Base-by-base conservation (phyloP, 2,797 vertebrate genomes). In the Ambastaia sidthimunki region DNA sequence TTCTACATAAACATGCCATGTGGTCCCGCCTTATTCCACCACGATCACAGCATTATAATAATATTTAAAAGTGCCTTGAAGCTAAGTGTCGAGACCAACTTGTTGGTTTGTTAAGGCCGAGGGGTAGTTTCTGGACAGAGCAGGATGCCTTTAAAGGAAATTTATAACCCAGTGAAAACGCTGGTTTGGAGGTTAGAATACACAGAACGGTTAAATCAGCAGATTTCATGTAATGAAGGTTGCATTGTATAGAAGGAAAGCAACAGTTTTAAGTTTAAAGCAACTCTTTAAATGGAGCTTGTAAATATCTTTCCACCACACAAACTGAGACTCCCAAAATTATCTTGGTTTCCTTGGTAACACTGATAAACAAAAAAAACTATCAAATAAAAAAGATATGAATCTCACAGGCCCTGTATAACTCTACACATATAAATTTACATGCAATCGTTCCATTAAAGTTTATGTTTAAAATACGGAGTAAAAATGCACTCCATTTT, bases 21-120 rank as follows among this genome's bases (percentile, higher is more conserved):
- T 85, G 82, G 86, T 90, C 86, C 75, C 47, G 79, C 85, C 4
- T 19, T 80, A 66, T 67, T 80, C 50, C 70, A 34, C 78, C 48
- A 57, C 66, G 55, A 80, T 79, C 83, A 81, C 7, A 78, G 70
- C 75, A 83, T 87, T 86, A 81, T 67, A 63, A 86, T 74, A 80
- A 60, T 65, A 80, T 75, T 85, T 85, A 80, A 84, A 74, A 80
- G 78, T 80, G 78, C 72, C 88, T 89, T 91, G 82, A 91, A 87
- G 82, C 60, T 70, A 72, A 87, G 84, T 25, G 78, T 82, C 86
- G 83, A 86, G n/a, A 77, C 83, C 73, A 65, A 16, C 67, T 78
- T 63, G 65, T 75, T 34, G 78, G 71, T 86, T 84, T 83, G 83
- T 84, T 87, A 86, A 87, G 85, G 80, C 84, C 84, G 76, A 84